Conservation (phyloP, 2,797 vertebrate species). For the Falco berigora region DNA sequence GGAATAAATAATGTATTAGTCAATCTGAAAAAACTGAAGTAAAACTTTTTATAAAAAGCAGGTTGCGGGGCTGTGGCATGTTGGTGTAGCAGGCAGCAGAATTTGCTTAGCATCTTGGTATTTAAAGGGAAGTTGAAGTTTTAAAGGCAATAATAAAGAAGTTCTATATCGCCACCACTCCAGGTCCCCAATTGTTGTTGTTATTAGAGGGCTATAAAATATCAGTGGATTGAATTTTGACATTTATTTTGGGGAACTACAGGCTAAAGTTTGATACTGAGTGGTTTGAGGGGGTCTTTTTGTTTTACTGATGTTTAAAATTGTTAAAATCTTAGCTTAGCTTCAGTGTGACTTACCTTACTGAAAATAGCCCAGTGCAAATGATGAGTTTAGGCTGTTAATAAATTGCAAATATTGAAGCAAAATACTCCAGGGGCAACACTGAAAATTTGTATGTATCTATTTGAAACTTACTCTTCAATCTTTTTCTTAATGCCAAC, state of each 20-base stretch:
- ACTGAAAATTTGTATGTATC: background rate
- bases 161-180: background rate
- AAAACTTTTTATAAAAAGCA: background rate
- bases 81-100: background rate
- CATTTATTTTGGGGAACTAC: background rate
- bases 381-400: background rate
- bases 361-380: background rate
- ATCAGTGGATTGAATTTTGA: background rate
- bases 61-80: rapidly evolving
- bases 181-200: background rate
- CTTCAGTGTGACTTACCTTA: background rate
- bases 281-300: background rate
- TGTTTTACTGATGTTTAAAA: background rate
- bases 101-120: background rate
- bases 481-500: background rate
- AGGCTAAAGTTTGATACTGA: background rate
- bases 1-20: background rate
- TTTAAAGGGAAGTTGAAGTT: background rate
- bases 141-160: background rate
- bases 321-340: background rate
- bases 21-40: background rate
- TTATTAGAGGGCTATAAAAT: background rate
- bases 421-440: background rate
- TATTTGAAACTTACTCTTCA: background rate
- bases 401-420: background rate